Base-by-base conservation (phyloP, 2,797 vertebrate species). In the Lepidocolaptes lacrymiger region DNA sequence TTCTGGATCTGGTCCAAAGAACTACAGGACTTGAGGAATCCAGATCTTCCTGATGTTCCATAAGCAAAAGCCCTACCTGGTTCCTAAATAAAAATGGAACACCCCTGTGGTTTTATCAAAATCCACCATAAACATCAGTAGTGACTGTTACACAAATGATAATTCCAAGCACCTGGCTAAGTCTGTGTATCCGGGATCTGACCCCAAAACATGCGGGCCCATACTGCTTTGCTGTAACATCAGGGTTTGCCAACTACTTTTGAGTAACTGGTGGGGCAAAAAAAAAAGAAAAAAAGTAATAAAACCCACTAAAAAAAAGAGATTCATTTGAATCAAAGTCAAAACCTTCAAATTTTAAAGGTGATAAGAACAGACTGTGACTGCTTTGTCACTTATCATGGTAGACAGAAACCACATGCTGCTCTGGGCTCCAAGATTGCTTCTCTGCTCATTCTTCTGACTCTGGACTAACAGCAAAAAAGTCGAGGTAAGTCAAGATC, bases 391-490 rank as follows among this genome's bases (percentile, higher is more conserved):
- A 90, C 83, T 86, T 93, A 71, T 58, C 9, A 6, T 89, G 56
- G 74, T 76, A 91, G 95, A 97, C 83, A 93, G 58, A 96, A 95
- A 95, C 83, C 93, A 95, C 56, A 93, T 95, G 93, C 95, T 95
- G 52, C 80, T 84, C 63, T 87, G 71, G 37, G 71, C 63, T 95
- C 71, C 30, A 61, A 67, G 55, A 64, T 14, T 81, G 30, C 67
- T 67, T 58, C 61, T 89, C 72, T 91, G 49, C 28, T 87, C 3
- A 0, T 58, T 92, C 72, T 68, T 94, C 68, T 39, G 3, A 18
- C 82, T 93, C 59, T 63, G 43, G 63, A 73, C 23, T 92, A 83
- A 46, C 21, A 71, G 41, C 12, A 87, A 82, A 82, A 79, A 52
- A 14, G 34, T 10, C 0, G 0, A 87, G 36, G 6, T 27, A 73